Evolutionary conservation across 1,140 invertebrate species (phyloP).

Genomic region (Drosophila baimaii): DNA sequence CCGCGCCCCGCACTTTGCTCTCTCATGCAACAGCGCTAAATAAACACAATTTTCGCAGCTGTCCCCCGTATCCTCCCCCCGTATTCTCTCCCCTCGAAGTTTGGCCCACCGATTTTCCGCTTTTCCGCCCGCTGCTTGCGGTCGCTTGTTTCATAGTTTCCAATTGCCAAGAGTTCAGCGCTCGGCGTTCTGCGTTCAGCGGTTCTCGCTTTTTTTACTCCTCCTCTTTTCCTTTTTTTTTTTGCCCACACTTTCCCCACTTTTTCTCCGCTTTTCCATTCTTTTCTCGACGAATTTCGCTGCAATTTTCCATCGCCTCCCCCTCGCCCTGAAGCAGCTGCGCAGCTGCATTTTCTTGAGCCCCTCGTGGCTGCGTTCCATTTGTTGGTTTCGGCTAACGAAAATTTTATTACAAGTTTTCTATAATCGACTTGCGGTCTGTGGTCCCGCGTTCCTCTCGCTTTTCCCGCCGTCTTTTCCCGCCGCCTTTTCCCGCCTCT

Average conservation of each 20-base stretch:
- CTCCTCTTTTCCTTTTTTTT: conserved; percentile 24
- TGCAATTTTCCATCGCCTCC: conserved; percentile 40
- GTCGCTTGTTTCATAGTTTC: conserved; percentile 69
- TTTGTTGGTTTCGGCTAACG: conserved; percentile 70
- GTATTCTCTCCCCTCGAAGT: too few species aligned
- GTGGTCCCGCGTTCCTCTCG: conserved; percentile 37
- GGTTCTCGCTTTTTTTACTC: background rate
- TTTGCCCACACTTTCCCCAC: conserved; percentile 9
- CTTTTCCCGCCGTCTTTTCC: conserved; percentile 5
- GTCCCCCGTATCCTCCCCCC: background rate
- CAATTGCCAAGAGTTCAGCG: conserved; percentile 59
- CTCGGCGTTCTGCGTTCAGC: conserved; percentile 11
- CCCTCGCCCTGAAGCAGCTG: background rate
- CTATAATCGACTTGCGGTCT: conserved; percentile 74
- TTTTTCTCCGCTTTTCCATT: conserved; percentile 25
- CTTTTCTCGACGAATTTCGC: conserved; percentile 46
- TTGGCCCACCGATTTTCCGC: conserved; percentile 1
- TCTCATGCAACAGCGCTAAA: conserved; percentile 57
- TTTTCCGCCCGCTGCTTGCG: conserved; percentile 41
- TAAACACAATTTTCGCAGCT: conserved; percentile 73
- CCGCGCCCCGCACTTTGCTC: conserved; percentile 1
- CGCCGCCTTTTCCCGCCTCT: background rate
- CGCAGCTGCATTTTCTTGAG: conserved; percentile 24
- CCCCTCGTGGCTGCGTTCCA: conserved; percentile 52
- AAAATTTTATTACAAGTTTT: conserved; percentile 79